These are phyloP conservation scores for Zoanthus sociatus DNA, from an alignment of 92 coral and sea anemone species.

Conservation along the genomic window DNA sequence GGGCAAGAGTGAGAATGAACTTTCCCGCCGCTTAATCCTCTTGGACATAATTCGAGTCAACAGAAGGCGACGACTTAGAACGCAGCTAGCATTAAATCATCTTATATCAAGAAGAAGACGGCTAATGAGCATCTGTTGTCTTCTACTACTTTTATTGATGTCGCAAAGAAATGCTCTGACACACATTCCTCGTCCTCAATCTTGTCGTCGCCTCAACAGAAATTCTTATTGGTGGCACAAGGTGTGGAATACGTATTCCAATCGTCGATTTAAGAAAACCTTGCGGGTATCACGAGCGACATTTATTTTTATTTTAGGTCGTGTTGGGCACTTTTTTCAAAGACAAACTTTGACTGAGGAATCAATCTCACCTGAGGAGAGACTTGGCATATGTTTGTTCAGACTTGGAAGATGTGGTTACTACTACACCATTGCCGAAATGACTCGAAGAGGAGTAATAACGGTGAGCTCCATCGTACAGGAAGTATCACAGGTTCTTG, in stretches of 20 bases:
- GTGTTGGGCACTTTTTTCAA: conserved; percentile 4
- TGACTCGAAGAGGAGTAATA: no score
- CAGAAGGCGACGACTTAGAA: conserved; percentile 36
- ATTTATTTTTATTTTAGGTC: conserved; percentile 20
- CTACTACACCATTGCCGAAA: no score
- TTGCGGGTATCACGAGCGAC: conserved; percentile 41
- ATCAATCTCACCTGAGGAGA: no score
- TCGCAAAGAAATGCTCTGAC: conserved; percentile 33
- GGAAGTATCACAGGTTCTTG: no score
- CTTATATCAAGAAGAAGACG: conserved; percentile 3
- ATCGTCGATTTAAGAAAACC: conserved; percentile 13
- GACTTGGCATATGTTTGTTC: background rate
- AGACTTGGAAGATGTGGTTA: no score
- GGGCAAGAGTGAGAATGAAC: no score
- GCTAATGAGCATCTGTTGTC: conserved; percentile 23
- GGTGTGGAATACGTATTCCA: conserved; percentile 31
- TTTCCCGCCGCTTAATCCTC: background rate
- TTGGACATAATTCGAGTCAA: background rate
- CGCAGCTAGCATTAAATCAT: conserved; percentile 4
- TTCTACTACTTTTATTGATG: conserved; percentile 15
- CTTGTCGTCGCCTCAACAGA: conserved; percentile 27
- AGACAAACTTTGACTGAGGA: conserved; percentile 1
- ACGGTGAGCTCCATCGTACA: no score
- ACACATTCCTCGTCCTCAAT: conserved; percentile 3
- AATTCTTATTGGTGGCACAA: conserved; percentile 11